Evolutionary conservation across 2,113 vertebrate species (phyloP), one percentile per base, ranked within the genome.

Genomic region (Peromyscus polionotus): DNA sequence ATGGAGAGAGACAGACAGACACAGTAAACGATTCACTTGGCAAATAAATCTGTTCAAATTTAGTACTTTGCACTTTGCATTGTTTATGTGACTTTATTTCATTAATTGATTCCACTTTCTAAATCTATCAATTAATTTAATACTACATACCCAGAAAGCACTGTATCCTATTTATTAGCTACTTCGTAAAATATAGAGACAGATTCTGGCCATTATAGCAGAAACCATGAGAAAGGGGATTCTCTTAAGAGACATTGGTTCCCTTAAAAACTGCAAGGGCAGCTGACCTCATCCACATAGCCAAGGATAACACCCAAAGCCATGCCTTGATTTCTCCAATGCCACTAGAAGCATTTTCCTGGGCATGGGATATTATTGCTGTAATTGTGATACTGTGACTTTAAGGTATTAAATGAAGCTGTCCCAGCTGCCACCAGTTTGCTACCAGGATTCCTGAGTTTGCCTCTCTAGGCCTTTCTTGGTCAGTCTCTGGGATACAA

Each of bases 121-220:
- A 88, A 88, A 36, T 72, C 7, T 24, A 91, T 51, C n/a, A 20
- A 76, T 84, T 77, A 79, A 51, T 92, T 95, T 95, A 7, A 68
- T 51, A 87, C 42, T 36, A 33, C 10, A 48, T 14, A 68, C 28
- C 48, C 42, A 68, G 28, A 33, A 87, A 51, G 26, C 63, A 68
- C 2, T 36, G 4, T 51, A 19, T 36, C 22, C 28, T 54, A 16
- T 51, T 86, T 89, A 88, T 10, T 51, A 88, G 14, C n/a, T 10
- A n/a, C 72, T 92, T 89, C 59, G 8, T 39, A 76, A 90, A 92
- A 39, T 31, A 63, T 1, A 81, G 24, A 92, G 28, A 80, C 39
- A 45, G 33, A 85, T 54, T 86, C 45, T 76, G 33, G n/a, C 16
- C 24, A 42, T 91, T 33, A 77, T 12, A 22, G 20, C 7, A 90